Conservation (phyloP, 1,140 invertebrate genomes). For the Holotrichia oblita region DNA sequence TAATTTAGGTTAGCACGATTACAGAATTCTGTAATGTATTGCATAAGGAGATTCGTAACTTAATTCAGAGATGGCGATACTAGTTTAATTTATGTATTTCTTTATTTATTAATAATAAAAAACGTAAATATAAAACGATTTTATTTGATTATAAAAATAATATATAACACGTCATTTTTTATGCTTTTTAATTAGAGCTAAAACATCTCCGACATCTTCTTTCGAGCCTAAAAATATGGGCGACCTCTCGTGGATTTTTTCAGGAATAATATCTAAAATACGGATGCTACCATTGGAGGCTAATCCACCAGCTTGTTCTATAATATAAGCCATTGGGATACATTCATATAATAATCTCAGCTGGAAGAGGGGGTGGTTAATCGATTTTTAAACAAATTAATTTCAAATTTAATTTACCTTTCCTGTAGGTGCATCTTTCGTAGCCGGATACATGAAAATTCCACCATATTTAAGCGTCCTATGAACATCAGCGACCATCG, state of each 20-base stretch:
- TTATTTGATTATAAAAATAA: too few relatives aligned
- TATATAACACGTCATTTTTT: slow-evolving; percentile 40
- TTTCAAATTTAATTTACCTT: slow-evolving; percentile 73
- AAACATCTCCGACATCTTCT: slow-evolving; percentile 89
- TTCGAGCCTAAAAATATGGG: slow-evolving; percentile 95
- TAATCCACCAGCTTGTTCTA: slow-evolving; percentile 84
- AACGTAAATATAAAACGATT: too few relatives aligned
- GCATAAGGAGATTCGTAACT: too few relatives aligned
- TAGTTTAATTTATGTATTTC: too few relatives aligned
- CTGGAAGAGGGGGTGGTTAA: slow-evolving; percentile 65
- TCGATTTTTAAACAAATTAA: too few relatives aligned
- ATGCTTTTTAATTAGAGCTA: slow-evolving; percentile 67
- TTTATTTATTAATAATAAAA: too few relatives aligned
- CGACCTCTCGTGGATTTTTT: slow-evolving; percentile 86
- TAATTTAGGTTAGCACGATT: too few relatives aligned
- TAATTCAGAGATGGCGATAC: too few relatives aligned
- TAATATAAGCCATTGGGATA: slow-evolving; percentile 96
- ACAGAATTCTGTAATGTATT: too few relatives aligned
- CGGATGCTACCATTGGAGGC: slow-evolving; percentile 85
- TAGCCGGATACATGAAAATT: slow-evolving; percentile 98
- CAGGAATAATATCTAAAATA: slow-evolving; percentile 90
- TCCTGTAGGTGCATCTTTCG: slow-evolving; percentile 89
- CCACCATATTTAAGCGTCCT: slow-evolving; percentile 97
- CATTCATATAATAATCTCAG: slow-evolving; percentile 97
- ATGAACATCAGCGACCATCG: slow-evolving; percentile 99